Conservation (phyloP, 2,888 invertebrate genomes). For the Sicus ferrugineus region DNA sequence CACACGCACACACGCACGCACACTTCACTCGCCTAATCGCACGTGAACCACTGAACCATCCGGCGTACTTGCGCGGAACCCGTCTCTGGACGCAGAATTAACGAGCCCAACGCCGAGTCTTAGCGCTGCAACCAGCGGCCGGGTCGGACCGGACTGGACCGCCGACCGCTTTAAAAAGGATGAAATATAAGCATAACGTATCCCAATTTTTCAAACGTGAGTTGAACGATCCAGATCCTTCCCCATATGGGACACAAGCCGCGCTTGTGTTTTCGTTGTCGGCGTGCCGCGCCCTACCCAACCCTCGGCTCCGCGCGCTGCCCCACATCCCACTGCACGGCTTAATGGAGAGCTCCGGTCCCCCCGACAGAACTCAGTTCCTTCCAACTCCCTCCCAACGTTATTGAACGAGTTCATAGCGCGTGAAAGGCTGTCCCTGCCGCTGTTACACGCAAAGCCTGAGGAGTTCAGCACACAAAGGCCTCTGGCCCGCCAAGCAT, state of each 20-base stretch:
- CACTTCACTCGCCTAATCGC: constrained; percentile 6
- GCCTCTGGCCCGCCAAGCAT: constrained; percentile 5
- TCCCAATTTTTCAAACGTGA: constrained; percentile 43
- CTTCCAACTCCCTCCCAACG: constrained; percentile 36
- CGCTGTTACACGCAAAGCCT: constrained; percentile 22
- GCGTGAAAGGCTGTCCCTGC: constrained; percentile 39
- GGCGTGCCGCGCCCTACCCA: constrained; percentile 18
- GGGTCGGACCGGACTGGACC: no score
- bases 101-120: constrained; percentile 37
- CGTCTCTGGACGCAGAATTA: constrained; percentile 39
- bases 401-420: constrained; percentile 40
- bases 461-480: constrained; percentile 15
- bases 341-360: constrained; percentile 39
- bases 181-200: constrained; percentile 39
- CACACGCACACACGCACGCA: constrained; percentile 33
- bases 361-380: constrained; percentile 36
- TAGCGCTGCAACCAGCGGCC: constrained; percentile 37
- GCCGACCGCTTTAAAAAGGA: constrained; percentile 40
- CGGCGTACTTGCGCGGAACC: constrained; percentile 35
- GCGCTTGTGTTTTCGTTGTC: constrained; percentile 5
- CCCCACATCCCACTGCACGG: no score
- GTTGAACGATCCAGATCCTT: constrained; percentile 40
- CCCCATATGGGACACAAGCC: constrained; percentile 43
- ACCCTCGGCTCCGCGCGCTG: constrained; percentile 8
- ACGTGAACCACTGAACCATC: neutral